phyloP scores from a whole-genome alignment of 1,140 invertebrate genomes.

The Microplitis demolitor region DNA sequence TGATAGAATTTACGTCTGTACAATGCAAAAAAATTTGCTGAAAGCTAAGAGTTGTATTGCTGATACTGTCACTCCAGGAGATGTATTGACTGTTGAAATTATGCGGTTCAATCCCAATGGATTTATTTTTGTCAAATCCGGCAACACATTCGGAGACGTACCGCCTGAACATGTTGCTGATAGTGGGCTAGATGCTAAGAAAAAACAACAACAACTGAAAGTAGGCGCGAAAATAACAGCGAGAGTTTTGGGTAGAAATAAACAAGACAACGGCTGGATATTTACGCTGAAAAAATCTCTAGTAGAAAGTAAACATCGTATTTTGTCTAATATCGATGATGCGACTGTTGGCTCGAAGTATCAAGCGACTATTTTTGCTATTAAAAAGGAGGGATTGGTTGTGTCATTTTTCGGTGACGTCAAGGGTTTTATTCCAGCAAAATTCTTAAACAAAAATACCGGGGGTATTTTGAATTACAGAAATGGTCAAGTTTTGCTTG shows the following conservation, averaged over 20 bases:
- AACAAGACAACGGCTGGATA: slow-evolving; percentile 50
- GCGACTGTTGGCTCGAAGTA: slow-evolving; percentile 62
- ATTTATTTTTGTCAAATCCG: slow-evolving; percentile 48
- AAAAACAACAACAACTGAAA: slow-evolving; percentile 46
- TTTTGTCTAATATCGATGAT: slow-evolving; percentile 57
- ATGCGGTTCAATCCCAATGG: slow-evolving; percentile 38
- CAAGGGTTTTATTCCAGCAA: slow-evolving; percentile 64
- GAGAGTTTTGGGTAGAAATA: slow-evolving; percentile 60
- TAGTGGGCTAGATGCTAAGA: slow-evolving; percentile 37
- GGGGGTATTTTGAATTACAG: slow-evolving; percentile 60
- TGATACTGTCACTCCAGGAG: slow-evolving; percentile 62
- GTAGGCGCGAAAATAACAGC: slow-evolving; percentile 59
- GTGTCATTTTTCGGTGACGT: slow-evolving; percentile 68
- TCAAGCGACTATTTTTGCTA: slow-evolving; percentile 63
- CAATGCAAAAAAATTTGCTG: slow-evolving; percentile 63
- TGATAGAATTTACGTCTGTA: slow-evolving; percentile 65
- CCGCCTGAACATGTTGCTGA: slow-evolving; percentile 37
- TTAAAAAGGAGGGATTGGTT: slow-evolving; percentile 58
- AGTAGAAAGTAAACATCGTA: slow-evolving; percentile 57
- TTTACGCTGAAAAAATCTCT: slow-evolving; percentile 67
- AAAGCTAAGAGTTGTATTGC: slow-evolving; percentile 59
- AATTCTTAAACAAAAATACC: slow-evolving; percentile 59
- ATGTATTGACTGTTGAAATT: slow-evolving; percentile 60
- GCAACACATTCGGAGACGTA: slow-evolving; percentile 51
- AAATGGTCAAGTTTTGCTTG: slow-evolving; percentile 66